These are phyloP conservation scores for Entomobrya multifasciata DNA, from an alignment of 2,888 invertebrate genomes.

Conservation along the genomic window DNA sequence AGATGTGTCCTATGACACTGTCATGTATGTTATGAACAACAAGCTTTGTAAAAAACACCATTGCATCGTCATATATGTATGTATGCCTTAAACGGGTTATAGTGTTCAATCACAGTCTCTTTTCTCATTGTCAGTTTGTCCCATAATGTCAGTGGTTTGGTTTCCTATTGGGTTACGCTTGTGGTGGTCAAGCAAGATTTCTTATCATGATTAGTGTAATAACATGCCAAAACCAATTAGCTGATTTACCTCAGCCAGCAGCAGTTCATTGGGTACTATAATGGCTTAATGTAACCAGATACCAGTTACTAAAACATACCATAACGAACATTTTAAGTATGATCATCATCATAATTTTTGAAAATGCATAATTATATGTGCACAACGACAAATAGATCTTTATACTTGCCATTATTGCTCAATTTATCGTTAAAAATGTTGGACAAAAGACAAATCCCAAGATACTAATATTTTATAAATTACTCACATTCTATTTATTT, in stretches of 20 bases:
- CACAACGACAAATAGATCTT: slow-evolving; percentile 8
- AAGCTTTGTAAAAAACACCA: neutral
- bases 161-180: slow-evolving; percentile 8
- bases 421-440: neutral
- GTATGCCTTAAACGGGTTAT: no score
- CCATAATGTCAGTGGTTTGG: neutral
- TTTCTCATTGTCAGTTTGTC: neutral
- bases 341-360: slow-evolving; percentile 14
- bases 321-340: slow-evolving; percentile 11
- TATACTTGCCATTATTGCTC: neutral
- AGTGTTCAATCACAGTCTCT: neutral
- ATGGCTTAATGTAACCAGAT: slow-evolving; percentile 7
- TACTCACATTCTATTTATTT: neutral
- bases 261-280: neutral
- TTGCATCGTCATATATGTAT: neutral
- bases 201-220: slow-evolving; percentile 50
- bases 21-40: slow-evolving; percentile 37
- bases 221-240: slow-evolving; percentile 62
- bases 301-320: neutral
- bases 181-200: slow-evolving; percentile 49
- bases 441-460: slow-evolving; percentile 21
- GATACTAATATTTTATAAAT: neutral
- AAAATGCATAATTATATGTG: slow-evolving; percentile 23
- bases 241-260: slow-evolving; percentile 45
- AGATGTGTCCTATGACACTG: slow-evolving; percentile 65